A percentile compares a stretch with the other conserved stretches of the same genome.
Conservation (phyloP, 2,888 invertebrate species). For the Himalopsyche tibetana region DNA sequence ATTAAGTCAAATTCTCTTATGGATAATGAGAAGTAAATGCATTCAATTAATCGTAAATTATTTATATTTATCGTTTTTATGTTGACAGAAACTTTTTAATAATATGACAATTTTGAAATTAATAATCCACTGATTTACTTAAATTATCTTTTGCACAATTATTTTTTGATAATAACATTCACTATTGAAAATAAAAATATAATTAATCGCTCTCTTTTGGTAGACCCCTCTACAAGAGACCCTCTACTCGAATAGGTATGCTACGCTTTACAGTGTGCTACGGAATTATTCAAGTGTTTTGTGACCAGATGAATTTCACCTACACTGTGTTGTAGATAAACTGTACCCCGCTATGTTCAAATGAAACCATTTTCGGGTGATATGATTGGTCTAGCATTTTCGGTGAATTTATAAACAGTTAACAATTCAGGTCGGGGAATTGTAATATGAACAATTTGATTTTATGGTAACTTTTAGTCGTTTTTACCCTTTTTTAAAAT, state of each 20-base stretch:
- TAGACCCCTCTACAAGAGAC: background rate
- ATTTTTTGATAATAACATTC: too few species aligned
- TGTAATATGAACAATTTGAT: background rate
- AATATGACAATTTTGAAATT: too few species aligned
- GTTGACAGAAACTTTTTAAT: too few species aligned
- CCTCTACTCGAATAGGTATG: slow-evolving; percentile 18
- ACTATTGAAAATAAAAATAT: background rate
- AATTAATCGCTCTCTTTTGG: background rate
- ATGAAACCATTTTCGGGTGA: slow-evolving; percentile 22
- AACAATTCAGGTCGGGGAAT: background rate
- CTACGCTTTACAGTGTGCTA: slow-evolving; percentile 40
- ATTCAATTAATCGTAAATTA: too few species aligned
- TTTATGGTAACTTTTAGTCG: too few species aligned
- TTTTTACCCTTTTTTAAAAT: too few species aligned
- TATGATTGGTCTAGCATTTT: slow-evolving; percentile 11
- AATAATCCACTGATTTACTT: too few species aligned
- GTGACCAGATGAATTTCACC: slow-evolving; percentile 42
- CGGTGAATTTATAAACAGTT: slow-evolving; percentile 24
- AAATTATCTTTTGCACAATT: too few species aligned
- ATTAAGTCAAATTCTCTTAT: too few species aligned
- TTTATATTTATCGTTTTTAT: too few species aligned
- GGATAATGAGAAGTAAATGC: too few species aligned
- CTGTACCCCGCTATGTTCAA: slow-evolving; percentile 27
- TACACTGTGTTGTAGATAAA: slow-evolving; percentile 5
- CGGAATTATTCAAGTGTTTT: slow-evolving; percentile 43